Evolutionary conservation across 2,888 invertebrate genomes (phyloP).

Genomic region (Tethea ocularis): DNA sequence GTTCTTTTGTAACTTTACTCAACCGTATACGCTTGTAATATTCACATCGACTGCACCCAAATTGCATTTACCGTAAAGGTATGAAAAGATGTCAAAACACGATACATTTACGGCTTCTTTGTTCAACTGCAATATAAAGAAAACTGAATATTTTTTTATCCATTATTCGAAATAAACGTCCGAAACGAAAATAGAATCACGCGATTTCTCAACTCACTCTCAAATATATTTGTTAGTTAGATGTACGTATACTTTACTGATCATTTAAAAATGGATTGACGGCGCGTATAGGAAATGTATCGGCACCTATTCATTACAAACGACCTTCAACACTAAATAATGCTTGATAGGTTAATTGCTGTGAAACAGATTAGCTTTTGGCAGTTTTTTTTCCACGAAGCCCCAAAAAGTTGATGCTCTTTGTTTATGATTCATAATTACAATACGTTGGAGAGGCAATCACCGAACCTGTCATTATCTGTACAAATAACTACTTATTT

Average conservation of each 20-base stretch:
- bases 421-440: constrained; percentile 82
- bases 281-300: constrained; percentile 48
- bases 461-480: constrained; percentile 78
- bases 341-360: constrained; percentile 80
- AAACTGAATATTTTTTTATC: constrained; percentile 47
- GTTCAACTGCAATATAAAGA: constrained; percentile 57
- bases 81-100: constrained; percentile 65
- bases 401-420: constrained; percentile 58
- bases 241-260: too few species aligned
- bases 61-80: constrained; percentile 58
- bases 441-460: constrained; percentile 72
- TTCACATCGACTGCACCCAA: constrained; percentile 46
- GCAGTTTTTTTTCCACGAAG: constrained; percentile 68
- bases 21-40: constrained; percentile 50
- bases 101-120: constrained; percentile 55
- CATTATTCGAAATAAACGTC: constrained; percentile 33
- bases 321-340: constrained; percentile 77
- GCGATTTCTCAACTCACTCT: constrained; percentile 34
- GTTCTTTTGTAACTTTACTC: constrained; percentile 54
- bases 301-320: constrained; percentile 59
- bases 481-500: constrained; percentile 79
- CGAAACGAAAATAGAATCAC: constrained; percentile 33
- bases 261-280: constrained; percentile 50
- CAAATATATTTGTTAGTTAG: constrained; percentile 30
- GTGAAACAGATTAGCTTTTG: constrained; percentile 75